Evolutionary conservation across 2,797 vertebrate species (phyloP).

Genomic region (Chanos chanos): DNA sequence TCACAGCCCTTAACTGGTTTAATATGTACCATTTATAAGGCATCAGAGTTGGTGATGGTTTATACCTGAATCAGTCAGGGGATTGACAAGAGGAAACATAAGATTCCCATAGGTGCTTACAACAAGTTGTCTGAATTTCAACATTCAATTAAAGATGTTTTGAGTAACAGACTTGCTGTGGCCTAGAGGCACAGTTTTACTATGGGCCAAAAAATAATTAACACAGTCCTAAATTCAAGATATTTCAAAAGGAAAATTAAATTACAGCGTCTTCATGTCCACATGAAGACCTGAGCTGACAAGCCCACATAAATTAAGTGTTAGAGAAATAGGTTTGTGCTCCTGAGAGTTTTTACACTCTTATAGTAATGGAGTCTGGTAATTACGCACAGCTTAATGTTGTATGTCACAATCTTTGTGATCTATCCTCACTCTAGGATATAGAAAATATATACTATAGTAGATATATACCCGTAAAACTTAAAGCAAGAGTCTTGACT

Average conservation of each 20-base stretch:
- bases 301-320: conserved; percentile 39
- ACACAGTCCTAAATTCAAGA: conserved; percentile 34
- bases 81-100: background rate
- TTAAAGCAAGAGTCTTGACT: no score
- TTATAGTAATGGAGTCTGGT: conserved; percentile 29
- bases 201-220: conserved; percentile 54
- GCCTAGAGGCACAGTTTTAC: conserved; percentile 49
- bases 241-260: conserved; percentile 27
- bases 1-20: no score
- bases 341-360: conserved; percentile 35
- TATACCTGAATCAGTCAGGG: no score
- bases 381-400: conserved; percentile 38
- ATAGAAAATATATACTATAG: background rate
- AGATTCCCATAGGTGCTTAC: conserved; percentile 14
- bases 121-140: conserved; percentile 26
- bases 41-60: background rate
- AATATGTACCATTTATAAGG: background rate
- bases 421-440: background rate
- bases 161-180: conserved; percentile 47
- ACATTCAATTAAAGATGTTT: conserved; percentile 50
- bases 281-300: conserved; percentile 32
- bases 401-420: conserved; percentile 1
- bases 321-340: conserved; percentile 44
- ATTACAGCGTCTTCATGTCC: conserved; percentile 40
- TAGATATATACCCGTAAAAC: no score